Conservation (phyloP, 2,888 invertebrate genomes). For the Lepidocyrtinus sp. region DNA sequence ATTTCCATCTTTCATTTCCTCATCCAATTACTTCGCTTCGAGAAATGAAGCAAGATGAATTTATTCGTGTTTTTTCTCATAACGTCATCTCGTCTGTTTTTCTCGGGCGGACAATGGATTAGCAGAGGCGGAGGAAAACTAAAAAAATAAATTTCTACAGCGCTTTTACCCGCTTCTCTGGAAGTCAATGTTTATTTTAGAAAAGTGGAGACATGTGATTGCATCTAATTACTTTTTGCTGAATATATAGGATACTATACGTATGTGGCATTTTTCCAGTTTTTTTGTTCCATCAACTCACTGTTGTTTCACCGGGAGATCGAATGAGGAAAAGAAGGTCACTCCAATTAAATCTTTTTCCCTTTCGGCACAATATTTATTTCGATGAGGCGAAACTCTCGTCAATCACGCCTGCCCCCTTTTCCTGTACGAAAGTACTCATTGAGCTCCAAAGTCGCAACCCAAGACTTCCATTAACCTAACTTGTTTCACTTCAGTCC, state of each 20-base stretch:
- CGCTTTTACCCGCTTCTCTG: neutral
- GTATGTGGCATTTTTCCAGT: no score
- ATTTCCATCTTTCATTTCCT: neutral
- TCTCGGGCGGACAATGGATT: no score
- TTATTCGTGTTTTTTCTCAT: no score
- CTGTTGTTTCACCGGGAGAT: neutral
- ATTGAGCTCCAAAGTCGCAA: no score
- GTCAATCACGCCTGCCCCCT: constrained; percentile 19
- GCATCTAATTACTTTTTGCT: neutral
- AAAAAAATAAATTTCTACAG: neutral
- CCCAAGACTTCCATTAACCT: no score
- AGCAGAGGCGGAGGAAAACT: neutral
- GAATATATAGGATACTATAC: neutral
- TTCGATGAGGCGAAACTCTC: constrained; percentile 42
- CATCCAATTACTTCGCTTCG: neutral
- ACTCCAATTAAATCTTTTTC: constrained; percentile 46
- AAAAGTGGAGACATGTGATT: neutral
- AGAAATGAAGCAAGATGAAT: neutral
- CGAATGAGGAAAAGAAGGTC: constrained; percentile 39
- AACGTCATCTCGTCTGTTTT: no score
- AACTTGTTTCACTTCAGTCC: no score
- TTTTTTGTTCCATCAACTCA: neutral
- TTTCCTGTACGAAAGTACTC: no score
- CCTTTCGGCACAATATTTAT: constrained; percentile 31
- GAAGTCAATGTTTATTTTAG: neutral